Percentiles rank a stretch among this genome's conserved stretches.
Conservation (phyloP, 2,797 vertebrate species). For the Sebastes miniatus region DNA sequence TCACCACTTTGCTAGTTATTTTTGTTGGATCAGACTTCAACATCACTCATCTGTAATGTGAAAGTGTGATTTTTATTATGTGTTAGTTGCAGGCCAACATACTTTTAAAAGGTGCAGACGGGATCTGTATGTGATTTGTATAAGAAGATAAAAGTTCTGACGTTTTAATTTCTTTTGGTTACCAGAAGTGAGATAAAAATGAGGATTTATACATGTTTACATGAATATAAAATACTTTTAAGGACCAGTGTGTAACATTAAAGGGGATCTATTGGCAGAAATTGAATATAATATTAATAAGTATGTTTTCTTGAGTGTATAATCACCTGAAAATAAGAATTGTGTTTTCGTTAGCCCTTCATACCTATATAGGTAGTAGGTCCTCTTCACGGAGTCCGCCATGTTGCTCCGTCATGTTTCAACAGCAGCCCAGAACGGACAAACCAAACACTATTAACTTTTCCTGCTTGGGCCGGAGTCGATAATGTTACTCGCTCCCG, state of each 20-base stretch:
- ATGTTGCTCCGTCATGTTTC: too few species aligned
- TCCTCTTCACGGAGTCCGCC: too few species aligned
- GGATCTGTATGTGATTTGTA: neutral
- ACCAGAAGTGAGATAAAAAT: neutral
- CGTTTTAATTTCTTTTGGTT: neutral
- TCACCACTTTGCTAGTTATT: neutral
- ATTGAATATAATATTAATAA: too few species aligned
- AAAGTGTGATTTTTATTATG: conserved; percentile 17
- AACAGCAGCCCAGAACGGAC: too few species aligned
- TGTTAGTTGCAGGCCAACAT: neutral
- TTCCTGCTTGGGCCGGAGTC: too few species aligned
- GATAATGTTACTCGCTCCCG: too few species aligned
- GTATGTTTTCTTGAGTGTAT: too few species aligned
- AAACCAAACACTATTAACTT: too few species aligned
- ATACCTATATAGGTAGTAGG: too few species aligned
- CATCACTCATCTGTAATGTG: neutral
- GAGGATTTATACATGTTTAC: neutral
- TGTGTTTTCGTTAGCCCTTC: too few species aligned
- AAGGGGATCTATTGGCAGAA: too few species aligned
- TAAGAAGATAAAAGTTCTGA: neutral
- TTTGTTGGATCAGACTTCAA: neutral
- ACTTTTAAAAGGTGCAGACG: neutral
- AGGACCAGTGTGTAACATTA: neutral
- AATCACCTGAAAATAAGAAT: too few species aligned
- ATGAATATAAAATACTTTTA: neutral